Evolutionary conservation across 2,797 vertebrate genomes (phyloP).

Genomic region (Basileuterus tristriatus): DNA sequence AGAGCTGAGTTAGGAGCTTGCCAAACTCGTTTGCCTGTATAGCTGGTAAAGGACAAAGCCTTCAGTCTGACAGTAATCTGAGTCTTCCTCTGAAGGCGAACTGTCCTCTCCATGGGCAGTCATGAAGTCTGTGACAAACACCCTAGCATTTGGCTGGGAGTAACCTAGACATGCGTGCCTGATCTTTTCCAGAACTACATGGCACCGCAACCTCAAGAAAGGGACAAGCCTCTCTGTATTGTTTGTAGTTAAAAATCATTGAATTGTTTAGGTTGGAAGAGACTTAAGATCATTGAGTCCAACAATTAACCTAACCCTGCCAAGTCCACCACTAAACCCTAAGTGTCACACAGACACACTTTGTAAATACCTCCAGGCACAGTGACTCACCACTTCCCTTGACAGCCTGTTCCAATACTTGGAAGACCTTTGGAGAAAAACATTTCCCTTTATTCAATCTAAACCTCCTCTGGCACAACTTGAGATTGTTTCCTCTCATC

Average conservation of each 20-base stretch:
- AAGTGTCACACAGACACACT: neutral
- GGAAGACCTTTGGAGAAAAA: neutral
- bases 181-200: neutral
- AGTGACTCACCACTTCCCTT: neutral
- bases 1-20: neutral
- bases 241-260: neutral
- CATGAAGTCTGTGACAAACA: neutral
- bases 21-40: neutral
- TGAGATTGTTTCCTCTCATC: neutral
- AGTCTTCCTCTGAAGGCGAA: neutral
- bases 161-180: neutral
- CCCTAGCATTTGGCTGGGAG: fast-evolving
- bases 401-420: neutral
- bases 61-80: neutral
- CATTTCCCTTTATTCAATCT: neutral
- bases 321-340: neutral
- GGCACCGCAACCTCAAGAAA: neutral
- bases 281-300: neutral
- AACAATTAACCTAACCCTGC: neutral
- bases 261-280: neutral
- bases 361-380: neutral
- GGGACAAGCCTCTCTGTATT: neutral
- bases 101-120: neutral
- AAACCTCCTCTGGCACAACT: neutral
- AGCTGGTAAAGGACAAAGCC: neutral